These are phyloP conservation scores for Corythornis cristatus DNA, from an alignment of 2,113 vertebrate species.

Conservation along the genomic window DNA sequence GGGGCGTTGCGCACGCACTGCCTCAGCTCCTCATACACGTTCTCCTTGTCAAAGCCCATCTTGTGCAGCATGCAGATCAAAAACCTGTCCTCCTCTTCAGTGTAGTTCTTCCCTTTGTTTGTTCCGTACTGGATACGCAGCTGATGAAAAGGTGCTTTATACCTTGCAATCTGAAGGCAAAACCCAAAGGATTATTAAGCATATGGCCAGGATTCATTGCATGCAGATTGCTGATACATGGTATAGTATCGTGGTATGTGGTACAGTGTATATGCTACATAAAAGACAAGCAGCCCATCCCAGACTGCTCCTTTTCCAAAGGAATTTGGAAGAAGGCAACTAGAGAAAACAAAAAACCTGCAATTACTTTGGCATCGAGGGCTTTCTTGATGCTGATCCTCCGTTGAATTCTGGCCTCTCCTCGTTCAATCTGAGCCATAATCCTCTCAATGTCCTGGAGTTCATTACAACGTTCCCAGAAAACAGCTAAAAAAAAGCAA, in stretches of 20 bases:
- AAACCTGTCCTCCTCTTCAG: slow-evolving; percentile 89
- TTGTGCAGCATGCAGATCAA: slow-evolving; percentile 92
- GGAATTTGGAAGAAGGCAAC: neutral
- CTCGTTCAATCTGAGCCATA: slow-evolving; percentile 91
- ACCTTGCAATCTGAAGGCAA: slow-evolving; percentile 83
- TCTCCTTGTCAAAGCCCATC: slow-evolving; percentile 92
- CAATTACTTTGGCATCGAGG: slow-evolving; percentile 86
- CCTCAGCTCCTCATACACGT: slow-evolving; percentile 88
- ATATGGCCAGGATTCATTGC: neutral
- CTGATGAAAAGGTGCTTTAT: slow-evolving; percentile 91
- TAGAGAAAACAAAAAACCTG: neutral
- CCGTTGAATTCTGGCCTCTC: slow-evolving; percentile 89
- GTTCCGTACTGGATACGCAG: slow-evolving; percentile 89
- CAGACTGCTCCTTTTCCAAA: neutral
- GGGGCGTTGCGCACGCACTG: slow-evolving; percentile 90
- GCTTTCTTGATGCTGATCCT: slow-evolving; percentile 93
- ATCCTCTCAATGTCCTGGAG: slow-evolving; percentile 91
- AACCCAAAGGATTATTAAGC: neutral
- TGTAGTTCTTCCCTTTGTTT: slow-evolving; percentile 92
- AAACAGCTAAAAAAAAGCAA: slow-evolving; percentile 82
- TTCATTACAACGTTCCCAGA: slow-evolving; percentile 92
- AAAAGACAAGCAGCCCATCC: neutral
- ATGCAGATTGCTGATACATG: neutral
- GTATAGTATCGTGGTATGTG: neutral
- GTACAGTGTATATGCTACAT: neutral